Conservation (phyloP, 2,888 invertebrate species). For the Neoscelio sp. region DNA sequence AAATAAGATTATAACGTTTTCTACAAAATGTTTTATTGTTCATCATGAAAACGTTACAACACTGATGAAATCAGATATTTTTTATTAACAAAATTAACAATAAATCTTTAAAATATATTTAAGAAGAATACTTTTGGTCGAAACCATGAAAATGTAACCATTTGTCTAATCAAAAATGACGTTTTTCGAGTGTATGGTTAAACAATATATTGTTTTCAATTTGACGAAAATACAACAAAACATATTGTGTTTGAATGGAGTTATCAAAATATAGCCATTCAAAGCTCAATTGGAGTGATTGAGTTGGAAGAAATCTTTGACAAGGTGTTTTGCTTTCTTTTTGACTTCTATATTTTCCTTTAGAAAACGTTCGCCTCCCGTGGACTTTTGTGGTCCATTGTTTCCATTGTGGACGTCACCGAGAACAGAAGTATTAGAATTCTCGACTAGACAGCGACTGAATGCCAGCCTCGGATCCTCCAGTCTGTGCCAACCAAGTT, state of each 20-base stretch:
- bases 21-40: too few species aligned
- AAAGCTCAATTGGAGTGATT: slow-evolving; percentile 30
- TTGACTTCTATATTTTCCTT: slow-evolving; percentile 64
- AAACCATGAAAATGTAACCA: too few species aligned
- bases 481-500: slow-evolving; percentile 55
- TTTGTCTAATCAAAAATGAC: too few species aligned
- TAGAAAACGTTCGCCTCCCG: slow-evolving; percentile 41
- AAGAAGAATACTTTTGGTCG: too few species aligned
- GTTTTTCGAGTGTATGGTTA: too few species aligned
- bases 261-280: slow-evolving; percentile 58
- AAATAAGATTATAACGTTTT: too few species aligned
- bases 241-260: slow-evolving; percentile 7
- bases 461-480: slow-evolving; percentile 51
- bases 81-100: too few species aligned
- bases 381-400: slow-evolving; percentile 41
- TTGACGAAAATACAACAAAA: background rate
- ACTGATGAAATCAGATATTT: too few species aligned
- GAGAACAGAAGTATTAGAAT: slow-evolving; percentile 37
- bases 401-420: slow-evolving; percentile 38
- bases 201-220: too few species aligned
- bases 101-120: too few species aligned
- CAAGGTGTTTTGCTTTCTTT: slow-evolving; percentile 61
- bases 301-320: slow-evolving; percentile 36
- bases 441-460: slow-evolving; percentile 46
- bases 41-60: too few species aligned